phyloP scores from a whole-genome alignment of 2,888 invertebrate species.

The Cheilosia vulpina region DNA sequence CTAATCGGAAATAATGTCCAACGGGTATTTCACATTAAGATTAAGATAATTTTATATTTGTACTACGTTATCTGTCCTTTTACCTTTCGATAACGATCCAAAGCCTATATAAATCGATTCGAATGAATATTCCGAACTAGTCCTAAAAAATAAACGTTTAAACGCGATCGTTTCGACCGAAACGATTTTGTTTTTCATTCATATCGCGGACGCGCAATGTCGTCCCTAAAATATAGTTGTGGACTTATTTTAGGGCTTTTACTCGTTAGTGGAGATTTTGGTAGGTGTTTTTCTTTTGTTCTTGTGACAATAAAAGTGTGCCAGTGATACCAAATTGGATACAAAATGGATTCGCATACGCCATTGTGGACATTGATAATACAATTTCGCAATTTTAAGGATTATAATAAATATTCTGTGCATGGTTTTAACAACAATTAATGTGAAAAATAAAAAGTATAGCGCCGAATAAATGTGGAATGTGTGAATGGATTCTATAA shows the following conservation, averaged over 20 bases:
- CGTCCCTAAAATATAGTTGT: conserved; percentile 77
- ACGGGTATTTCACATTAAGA: conserved; percentile 67
- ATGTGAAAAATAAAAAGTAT: no score
- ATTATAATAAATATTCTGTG: not conserved
- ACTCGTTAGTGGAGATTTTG: conserved; percentile 78
- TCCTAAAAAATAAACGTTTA: conserved; percentile 46
- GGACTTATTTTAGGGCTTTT: conserved; percentile 79
- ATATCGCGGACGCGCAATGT: conserved; percentile 78
- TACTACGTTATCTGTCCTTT: conserved; percentile 11
- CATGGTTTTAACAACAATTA: not conserved
- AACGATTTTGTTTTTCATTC: conserved; percentile 2
- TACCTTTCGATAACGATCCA: conserved; percentile 43
- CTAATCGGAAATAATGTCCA: conserved; percentile 61
- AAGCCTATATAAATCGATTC: conserved; percentile 69
- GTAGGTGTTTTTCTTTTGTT: conserved; percentile 77
- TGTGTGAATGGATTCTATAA: no score
- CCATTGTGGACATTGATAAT: conserved; percentile 6
- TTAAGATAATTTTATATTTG: conserved; percentile 38
- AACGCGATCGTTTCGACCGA: conserved; percentile 41
- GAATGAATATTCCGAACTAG: conserved; percentile 42
- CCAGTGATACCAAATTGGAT: conserved; percentile 1
- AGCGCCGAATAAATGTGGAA: no score
- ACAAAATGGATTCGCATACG: conserved; percentile 35
- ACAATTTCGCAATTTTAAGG: not conserved
- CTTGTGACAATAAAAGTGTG: not conserved